These are phyloP conservation scores for Drosophila mayaguana DNA, from an alignment of 2,888 invertebrate species.

Conservation along the genomic window DNA sequence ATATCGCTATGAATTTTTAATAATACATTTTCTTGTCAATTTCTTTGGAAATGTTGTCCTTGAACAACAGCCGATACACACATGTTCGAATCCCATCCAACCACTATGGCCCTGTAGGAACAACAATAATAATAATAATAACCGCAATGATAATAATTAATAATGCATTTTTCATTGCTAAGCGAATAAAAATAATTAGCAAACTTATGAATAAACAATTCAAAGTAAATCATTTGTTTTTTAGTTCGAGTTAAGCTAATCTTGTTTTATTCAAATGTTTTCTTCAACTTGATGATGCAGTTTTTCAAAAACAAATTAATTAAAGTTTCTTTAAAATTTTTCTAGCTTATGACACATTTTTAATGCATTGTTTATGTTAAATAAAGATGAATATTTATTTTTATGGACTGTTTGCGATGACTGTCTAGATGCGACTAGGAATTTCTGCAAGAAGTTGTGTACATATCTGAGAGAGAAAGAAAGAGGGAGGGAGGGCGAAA, in stretches of 20 bases:
- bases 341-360: not conserved
- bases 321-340: too few relatives aligned
- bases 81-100: not conserved
- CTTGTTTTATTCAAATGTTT: conserved; percentile 6
- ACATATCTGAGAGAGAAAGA: not conserved
- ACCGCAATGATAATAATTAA: conserved; percentile 8
- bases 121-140: not conserved
- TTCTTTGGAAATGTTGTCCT: conserved; percentile 11
- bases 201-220: not conserved
- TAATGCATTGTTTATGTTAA: not conserved
- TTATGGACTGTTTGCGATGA: not conserved
- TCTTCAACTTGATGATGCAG: not conserved
- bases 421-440: not conserved
- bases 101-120: not conserved
- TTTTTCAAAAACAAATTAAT: conserved; percentile 2
- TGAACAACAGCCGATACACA: not conserved
- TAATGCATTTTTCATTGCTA: conserved; percentile 13
- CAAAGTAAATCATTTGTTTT: not conserved
- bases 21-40: conserved; percentile 18
- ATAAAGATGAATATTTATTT: not conserved
- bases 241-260: not conserved
- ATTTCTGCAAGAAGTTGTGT: not conserved
- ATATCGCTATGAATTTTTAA: conserved; percentile 36
- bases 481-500: not conserved
- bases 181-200: not conserved